phyloP scores from a whole-genome alignment of 1,140 invertebrate species.

The Hesperophylax magnus region DNA sequence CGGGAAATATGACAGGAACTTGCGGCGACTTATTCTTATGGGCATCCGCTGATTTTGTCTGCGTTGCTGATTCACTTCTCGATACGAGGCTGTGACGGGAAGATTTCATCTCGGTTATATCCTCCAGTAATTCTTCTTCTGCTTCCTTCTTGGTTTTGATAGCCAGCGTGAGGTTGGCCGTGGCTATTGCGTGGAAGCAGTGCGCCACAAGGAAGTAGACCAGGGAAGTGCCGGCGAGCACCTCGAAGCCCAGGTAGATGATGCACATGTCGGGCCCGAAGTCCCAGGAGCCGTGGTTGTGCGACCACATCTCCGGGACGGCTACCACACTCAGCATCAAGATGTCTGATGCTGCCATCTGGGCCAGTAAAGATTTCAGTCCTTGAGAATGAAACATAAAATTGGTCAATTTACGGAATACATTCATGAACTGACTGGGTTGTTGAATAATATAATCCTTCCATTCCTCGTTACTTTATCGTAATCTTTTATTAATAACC shows the following conservation, averaged over 20 bases:
- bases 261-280: conserved; percentile 67
- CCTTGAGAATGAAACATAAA: conserved; percentile 61
- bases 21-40: conserved; percentile 65
- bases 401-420: too few species aligned
- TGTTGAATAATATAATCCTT: too few species aligned
- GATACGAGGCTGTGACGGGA: conserved; percentile 68
- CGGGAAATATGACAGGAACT: conserved; percentile 68
- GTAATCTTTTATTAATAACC: too few species aligned
- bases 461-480: too few species aligned
- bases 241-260: conserved; percentile 68
- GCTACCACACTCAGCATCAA: conserved; percentile 64
- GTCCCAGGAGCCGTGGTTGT: conserved; percentile 67
- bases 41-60: conserved; percentile 66
- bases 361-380: conserved; percentile 67
- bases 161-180: conserved; percentile 65
- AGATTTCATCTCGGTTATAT: conserved; percentile 60
- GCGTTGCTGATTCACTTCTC: conserved; percentile 63
- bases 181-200: conserved; percentile 71
- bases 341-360: conserved; percentile 68
- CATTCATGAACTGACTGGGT: too few species aligned
- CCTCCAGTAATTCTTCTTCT: conserved; percentile 67
- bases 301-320: conserved; percentile 68
- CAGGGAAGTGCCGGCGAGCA: conserved; percentile 69
- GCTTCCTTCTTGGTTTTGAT: conserved; percentile 64
- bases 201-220: conserved; percentile 70